Evolutionary conservation across 2,797 vertebrate genomes (phyloP).

Genomic region (Gobio occitaniae): DNA sequence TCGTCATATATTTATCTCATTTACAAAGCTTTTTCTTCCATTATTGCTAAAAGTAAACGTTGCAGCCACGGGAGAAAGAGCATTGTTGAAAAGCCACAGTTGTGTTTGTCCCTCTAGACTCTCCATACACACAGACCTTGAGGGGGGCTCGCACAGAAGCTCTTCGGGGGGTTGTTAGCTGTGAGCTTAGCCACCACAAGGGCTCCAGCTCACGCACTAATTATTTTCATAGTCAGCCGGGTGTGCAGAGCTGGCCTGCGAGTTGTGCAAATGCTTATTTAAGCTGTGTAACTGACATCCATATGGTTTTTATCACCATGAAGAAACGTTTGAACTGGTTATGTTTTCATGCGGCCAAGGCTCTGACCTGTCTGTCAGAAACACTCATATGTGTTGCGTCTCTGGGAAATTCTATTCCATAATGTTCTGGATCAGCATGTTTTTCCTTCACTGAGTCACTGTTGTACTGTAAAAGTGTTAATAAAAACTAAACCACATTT

Average conservation of each 20-base stretch:
- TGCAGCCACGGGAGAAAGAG: not conserved
- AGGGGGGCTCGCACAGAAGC: slow-evolving; percentile 52
- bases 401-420: slow-evolving; percentile 38
- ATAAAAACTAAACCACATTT: slow-evolving; percentile 44
- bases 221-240: slow-evolving; percentile 67
- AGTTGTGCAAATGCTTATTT: slow-evolving; percentile 69
- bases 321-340: slow-evolving; percentile 63
- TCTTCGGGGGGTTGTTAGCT: slow-evolving; percentile 43
- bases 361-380: slow-evolving; percentile 65
- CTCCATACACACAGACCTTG: slow-evolving; percentile 42
- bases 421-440: slow-evolving; percentile 41
- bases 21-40: slow-evolving; percentile 12
- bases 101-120: slow-evolving; percentile 49
- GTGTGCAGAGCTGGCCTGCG: slow-evolving; percentile 66
- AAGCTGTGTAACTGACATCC: slow-evolving; percentile 65
- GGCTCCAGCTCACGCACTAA: slow-evolving; percentile 56
- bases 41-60: slow-evolving; percentile 6
- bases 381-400: slow-evolving; percentile 41
- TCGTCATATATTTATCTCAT: slow-evolving; percentile 1
- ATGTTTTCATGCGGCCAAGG: slow-evolving; percentile 61
- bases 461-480: slow-evolving; percentile 39
- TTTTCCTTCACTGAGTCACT: slow-evolving; percentile 41
- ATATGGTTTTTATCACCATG: slow-evolving; percentile 70
- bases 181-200: slow-evolving; percentile 57
- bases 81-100: slow-evolving; percentile 38